phyloP scores from a whole-genome alignment of 2,888 invertebrate species.

The Ectobius pallidus region DNA sequence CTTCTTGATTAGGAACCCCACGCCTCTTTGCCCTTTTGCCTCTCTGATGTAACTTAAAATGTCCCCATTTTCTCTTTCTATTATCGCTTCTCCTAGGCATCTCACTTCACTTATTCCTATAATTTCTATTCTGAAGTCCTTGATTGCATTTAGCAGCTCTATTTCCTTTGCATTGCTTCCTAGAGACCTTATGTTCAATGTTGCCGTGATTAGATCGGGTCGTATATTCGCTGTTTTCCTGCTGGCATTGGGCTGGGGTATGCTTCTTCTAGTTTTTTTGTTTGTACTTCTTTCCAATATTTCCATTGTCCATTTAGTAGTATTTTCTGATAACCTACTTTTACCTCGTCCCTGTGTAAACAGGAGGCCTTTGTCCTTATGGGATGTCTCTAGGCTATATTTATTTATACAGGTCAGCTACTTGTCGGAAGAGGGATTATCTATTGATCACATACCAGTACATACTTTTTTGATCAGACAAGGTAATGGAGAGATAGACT shows the following conservation, averaged over 20 bases:
- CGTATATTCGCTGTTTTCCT: too few relatives aligned
- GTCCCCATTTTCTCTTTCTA: too few relatives aligned
- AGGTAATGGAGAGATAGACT: too few relatives aligned
- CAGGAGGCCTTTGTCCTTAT: too few relatives aligned
- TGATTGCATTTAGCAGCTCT: too few relatives aligned
- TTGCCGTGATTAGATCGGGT: conserved; percentile 3
- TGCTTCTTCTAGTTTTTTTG: neutral
- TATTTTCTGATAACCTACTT: neutral
- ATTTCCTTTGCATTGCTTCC: neutral
- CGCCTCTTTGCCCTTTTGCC: conserved; percentile 2
- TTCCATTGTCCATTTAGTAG: neutral
- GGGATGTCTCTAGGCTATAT: too few relatives aligned
- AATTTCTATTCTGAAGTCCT: neutral
- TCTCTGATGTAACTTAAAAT: conserved; percentile 1
- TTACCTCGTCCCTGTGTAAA: too few relatives aligned
- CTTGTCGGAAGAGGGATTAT: too few relatives aligned
- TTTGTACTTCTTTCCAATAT: neutral
- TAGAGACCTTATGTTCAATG: neutral
- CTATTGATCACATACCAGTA: too few relatives aligned
- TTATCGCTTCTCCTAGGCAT: conserved; percentile 6
- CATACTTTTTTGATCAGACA: too few relatives aligned
- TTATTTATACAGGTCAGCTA: too few relatives aligned
- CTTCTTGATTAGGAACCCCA: neutral
- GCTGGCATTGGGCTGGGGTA: neutral
- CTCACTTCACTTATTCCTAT: conserved; percentile 6